These are phyloP conservation scores for Cyanocitta stelleri DNA, from an alignment of 2,113 vertebrate species.

Conservation along the genomic window DNA sequence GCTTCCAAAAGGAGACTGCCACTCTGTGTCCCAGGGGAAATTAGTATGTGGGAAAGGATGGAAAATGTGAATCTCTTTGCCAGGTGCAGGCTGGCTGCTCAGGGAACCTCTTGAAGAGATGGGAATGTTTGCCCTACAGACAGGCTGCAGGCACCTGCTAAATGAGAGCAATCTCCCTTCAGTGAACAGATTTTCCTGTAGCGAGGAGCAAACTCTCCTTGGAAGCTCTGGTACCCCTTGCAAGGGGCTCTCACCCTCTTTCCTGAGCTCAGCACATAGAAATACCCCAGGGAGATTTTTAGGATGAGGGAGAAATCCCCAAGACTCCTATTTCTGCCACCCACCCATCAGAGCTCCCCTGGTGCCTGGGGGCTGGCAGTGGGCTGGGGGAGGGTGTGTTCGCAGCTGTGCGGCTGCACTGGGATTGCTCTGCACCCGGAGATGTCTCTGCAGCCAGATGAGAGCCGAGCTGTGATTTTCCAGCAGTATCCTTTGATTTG, in stretches of 20 bases:
- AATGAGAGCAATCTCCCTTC: background rate
- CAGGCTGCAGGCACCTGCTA: background rate
- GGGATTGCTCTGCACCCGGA: background rate
- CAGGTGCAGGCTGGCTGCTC: background rate
- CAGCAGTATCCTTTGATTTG: background rate
- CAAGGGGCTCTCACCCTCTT: background rate
- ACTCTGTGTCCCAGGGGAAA: background rate
- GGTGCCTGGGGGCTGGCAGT: rapidly evolving
- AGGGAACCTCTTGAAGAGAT: background rate
- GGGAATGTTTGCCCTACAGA: background rate
- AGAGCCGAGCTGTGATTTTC: background rate
- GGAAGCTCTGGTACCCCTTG: background rate
- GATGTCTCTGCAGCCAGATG: background rate
- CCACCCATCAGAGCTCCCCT: background rate
- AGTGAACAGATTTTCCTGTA: background rate
- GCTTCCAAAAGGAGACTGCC: background rate
- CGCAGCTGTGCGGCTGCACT: background rate
- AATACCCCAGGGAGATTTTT: background rate
- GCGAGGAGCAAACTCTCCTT: background rate
- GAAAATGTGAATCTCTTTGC: background rate
- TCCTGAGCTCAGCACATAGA: background rate
- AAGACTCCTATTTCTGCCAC: background rate
- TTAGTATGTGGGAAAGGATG: background rate
- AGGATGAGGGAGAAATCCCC: background rate
- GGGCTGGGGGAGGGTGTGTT: background rate